phyloP scores from a whole-genome alignment of 2,113 vertebrate genomes.

The Axis porcinus region DNA sequence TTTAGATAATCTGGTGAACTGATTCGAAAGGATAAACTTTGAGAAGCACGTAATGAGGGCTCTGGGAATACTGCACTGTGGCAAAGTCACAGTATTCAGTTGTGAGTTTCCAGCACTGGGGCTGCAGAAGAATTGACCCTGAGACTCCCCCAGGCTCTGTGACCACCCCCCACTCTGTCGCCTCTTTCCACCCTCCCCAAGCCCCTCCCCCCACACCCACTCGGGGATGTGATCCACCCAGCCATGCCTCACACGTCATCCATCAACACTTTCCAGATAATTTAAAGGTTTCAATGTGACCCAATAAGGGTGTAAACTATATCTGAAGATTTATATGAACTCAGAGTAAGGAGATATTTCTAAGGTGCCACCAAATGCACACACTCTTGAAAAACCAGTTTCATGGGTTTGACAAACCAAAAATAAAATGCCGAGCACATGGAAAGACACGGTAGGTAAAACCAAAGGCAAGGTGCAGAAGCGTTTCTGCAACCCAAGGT shows the following conservation, averaged over 20 bases:
- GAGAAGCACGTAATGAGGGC: fast-evolving
- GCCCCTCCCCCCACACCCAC: not conserved
- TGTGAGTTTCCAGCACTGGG: fast-evolving
- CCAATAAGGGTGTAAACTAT: no score
- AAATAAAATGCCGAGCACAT: fast-evolving
- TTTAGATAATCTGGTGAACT: not conserved
- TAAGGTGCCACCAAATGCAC: not conserved
- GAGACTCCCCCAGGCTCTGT: fast-evolving
- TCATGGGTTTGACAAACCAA: not conserved
- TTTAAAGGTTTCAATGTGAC: not conserved
- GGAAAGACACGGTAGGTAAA: fast-evolving
- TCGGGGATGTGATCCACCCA: fast-evolving
- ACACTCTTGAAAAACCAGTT: not conserved
- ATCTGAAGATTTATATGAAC: not conserved
- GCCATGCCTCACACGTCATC: fast-evolving
- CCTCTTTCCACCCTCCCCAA: not conserved
- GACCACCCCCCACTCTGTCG: fast-evolving
- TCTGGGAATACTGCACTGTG: not conserved
- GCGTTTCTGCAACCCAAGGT: fast-evolving
- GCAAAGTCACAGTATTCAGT: fast-evolving
- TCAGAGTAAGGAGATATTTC: not conserved
- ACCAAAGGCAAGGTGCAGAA: fast-evolving
- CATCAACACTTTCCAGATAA: not conserved
- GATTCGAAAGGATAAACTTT: no score
- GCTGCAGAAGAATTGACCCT: fast-evolving